These are phyloP conservation scores for Eristalis intricaria DNA, from an alignment of 2,888 invertebrate species.

Conservation along the genomic window DNA sequence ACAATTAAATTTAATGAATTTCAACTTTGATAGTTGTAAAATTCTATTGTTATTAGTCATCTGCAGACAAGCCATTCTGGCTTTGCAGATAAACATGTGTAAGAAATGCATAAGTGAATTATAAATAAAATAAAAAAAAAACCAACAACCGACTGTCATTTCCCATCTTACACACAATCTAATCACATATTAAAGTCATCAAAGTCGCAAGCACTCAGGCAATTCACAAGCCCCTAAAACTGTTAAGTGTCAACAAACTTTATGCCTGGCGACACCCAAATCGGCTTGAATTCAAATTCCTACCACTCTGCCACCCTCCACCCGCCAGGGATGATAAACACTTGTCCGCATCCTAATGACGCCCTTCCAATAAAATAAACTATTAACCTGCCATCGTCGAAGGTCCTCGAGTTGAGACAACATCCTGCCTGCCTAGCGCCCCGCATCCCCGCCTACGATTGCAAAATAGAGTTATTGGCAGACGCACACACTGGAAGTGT, in stretches of 20 bases:
- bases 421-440: background rate
- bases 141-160: background rate
- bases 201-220: background rate
- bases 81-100: too few relatives aligned
- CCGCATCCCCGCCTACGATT: conserved; percentile 26
- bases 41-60: too few relatives aligned
- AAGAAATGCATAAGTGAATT: too few relatives aligned
- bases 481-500: conserved; percentile 28
- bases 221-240: background rate
- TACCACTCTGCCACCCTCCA: background rate
- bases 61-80: too few relatives aligned
- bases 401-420: conserved; percentile 39
- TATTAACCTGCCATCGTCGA: conserved; percentile 47
- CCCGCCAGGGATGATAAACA: background rate
- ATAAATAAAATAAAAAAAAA: too few relatives aligned
- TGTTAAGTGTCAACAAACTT: background rate
- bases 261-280: background rate
- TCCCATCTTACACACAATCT: background rate
- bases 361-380: conserved; percentile 33
- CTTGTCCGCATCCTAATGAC: conserved; percentile 21
- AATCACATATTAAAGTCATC: background rate
- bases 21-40: too few relatives aligned
- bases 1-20: too few relatives aligned
- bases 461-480: conserved; percentile 61
- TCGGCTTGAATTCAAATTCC: background rate